Percentiles rank a stretch among this genome's conserved stretches.
phyloP scores from a whole-genome alignment of 1,140 invertebrate genomes.

The Zaprionus camerounensis region DNA sequence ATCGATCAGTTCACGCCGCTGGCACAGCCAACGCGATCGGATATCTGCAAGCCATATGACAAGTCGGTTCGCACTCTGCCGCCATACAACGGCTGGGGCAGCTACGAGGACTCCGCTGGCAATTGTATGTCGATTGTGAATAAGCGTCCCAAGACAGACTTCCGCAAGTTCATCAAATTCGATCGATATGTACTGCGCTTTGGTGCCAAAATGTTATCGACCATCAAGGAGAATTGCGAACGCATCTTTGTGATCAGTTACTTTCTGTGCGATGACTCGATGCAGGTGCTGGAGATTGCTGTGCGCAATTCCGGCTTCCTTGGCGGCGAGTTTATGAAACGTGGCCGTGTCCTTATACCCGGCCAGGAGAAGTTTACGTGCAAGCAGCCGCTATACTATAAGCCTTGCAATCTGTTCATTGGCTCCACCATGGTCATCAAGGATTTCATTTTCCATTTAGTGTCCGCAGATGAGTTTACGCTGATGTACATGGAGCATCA shows the following conservation, averaged over 20 bases:
- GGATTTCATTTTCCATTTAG: slow-evolving; percentile 90
- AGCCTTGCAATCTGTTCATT: slow-evolving; percentile 91
- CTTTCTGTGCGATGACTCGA: slow-evolving; percentile 92
- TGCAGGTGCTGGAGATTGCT: slow-evolving; percentile 91
- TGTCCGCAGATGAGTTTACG: slow-evolving; percentile 93
- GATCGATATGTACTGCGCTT: slow-evolving; percentile 92
- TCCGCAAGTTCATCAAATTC: slow-evolving; percentile 92
- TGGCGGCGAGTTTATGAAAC: slow-evolving; percentile 89
- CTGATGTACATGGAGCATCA: slow-evolving; percentile 94
- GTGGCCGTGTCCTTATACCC: slow-evolving; percentile 89
- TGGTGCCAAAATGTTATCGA: slow-evolving; percentile 89
- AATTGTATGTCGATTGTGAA: slow-evolving; percentile 92
- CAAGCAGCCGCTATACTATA: slow-evolving; percentile 90
- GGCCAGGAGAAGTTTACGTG: slow-evolving; percentile 89
- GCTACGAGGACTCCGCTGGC: slow-evolving; percentile 93
- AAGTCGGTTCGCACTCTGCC: slow-evolving; percentile 87
- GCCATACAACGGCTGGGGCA: slow-evolving; percentile 95
- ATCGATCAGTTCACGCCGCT: slow-evolving; percentile 87
- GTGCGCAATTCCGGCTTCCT: slow-evolving; percentile 90
- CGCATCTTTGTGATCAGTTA: slow-evolving; percentile 93
- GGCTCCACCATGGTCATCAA: slow-evolving; percentile 91
- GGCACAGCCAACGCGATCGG: slow-evolving; percentile 84
- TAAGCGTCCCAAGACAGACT: slow-evolving; percentile 90
- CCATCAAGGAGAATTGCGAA: slow-evolving; percentile 88
- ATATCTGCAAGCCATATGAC: slow-evolving; percentile 66